phyloP scores from a whole-genome alignment of 2,888 invertebrate species.

The Drosophila nr. medialis region DNA sequence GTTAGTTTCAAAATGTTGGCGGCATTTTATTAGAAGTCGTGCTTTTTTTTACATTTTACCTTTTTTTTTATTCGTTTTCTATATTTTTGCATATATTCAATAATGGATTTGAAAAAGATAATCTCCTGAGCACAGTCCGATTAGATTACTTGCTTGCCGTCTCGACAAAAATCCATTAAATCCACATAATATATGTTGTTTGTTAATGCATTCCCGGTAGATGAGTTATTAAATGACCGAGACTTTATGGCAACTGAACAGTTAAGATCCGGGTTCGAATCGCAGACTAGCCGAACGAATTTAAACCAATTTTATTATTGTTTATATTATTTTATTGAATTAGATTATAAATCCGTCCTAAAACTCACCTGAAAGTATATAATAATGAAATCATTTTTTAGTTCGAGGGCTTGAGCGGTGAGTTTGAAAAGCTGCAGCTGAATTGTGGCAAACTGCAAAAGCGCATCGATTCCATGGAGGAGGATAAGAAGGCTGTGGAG shows the following conservation, averaged over 20 bases:
- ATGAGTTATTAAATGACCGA: conserved; percentile 7
- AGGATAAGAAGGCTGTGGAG: conserved; percentile 91
- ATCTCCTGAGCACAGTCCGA: conserved; percentile 7
- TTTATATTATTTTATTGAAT: not conserved
- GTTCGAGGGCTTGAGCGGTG: conserved; percentile 91
- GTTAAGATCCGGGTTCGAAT: conserved; percentile 21
- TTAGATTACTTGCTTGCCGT: conserved; percentile 22
- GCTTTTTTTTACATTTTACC: conserved; percentile 5
- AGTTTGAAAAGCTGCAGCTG: conserved; percentile 92
- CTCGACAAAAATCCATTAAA: conserved; percentile 24
- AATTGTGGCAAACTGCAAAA: conserved; percentile 90
- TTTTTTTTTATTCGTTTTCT: not conserved
- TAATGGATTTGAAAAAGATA: conserved; percentile 6
- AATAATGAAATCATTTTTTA: conserved; percentile 44
- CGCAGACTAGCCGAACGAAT: not conserved
- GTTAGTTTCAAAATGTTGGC: not conserved
- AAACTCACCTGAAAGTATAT: not conserved
- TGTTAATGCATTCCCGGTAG: not conserved
- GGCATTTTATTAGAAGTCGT: not conserved
- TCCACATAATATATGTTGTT: conserved; percentile 1
- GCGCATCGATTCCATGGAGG: conserved; percentile 89
- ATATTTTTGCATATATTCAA: conserved; percentile 1
- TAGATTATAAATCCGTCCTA: not conserved
- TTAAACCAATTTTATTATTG: not conserved
- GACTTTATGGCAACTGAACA: conserved; percentile 8